These are phyloP conservation scores for Sycophaga agraensis DNA, from an alignment of 1,140 invertebrate genomes.

Conservation along the genomic window DNA sequence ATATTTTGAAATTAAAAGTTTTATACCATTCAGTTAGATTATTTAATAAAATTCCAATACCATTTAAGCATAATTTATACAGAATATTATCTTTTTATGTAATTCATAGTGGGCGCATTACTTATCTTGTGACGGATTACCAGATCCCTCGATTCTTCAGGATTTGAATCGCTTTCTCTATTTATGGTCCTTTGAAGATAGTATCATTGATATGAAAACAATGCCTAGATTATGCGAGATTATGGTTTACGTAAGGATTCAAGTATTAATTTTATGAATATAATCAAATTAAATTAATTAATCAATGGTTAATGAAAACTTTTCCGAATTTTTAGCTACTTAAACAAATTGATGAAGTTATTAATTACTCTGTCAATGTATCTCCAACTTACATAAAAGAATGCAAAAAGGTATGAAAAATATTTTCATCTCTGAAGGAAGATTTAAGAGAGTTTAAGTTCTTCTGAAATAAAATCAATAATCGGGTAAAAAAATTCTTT, in stretches of 20 bases:
- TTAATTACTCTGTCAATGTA: conserved; percentile 29
- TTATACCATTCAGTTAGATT: too few relatives aligned
- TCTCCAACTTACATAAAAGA: conserved; percentile 42
- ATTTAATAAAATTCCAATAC: too few relatives aligned
- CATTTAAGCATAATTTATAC: too few relatives aligned
- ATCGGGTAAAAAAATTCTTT: too few relatives aligned
- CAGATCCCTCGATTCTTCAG: conserved; percentile 60
- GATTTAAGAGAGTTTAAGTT: too few relatives aligned
- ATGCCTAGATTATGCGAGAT: conserved; percentile 41
- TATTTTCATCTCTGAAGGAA: too few relatives aligned
- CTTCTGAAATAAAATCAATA: too few relatives aligned
- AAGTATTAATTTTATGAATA: not conserved
- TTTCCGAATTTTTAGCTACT: not conserved
- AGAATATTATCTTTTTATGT: not conserved
- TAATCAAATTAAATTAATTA: not conserved
- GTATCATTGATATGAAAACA: conserved; percentile 50
- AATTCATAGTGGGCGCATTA: conserved; percentile 62
- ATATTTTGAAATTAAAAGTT: too few relatives aligned
- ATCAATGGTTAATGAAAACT: not conserved
- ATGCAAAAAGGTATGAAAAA: conserved; percentile 39
- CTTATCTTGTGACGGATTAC: conserved; percentile 66
- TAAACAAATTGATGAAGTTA: conserved; percentile 54
- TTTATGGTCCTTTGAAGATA: conserved; percentile 60
- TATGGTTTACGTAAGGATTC: conserved; percentile 41
- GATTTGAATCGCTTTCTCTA: conserved; percentile 66